A percentile compares a stretch with the other conserved stretches of the same genome.
phyloP scores from a whole-genome alignment of 2,797 vertebrate genomes.

The Discoglossus pictus region DNA sequence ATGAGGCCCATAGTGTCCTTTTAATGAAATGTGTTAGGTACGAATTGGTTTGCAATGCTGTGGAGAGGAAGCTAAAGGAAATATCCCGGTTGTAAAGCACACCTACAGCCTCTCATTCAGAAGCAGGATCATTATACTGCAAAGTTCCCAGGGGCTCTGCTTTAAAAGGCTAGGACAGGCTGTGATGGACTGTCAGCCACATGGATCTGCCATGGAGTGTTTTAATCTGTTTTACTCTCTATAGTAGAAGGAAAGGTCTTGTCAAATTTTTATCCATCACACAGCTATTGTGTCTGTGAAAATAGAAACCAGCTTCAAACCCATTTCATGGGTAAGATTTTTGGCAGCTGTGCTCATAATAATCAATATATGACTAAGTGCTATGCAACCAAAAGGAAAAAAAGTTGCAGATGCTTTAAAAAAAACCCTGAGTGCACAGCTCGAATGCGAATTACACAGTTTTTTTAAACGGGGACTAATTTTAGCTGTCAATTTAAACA shows the following conservation, averaged over 20 bases:
- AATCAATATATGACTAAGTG: constrained; percentile 7
- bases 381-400: neutral
- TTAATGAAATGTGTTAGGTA: too few relatives aligned
- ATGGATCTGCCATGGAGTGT: constrained; percentile 10
- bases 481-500: constrained; percentile 41
- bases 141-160: constrained; percentile 8
- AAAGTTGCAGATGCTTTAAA: neutral
- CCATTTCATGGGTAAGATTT: constrained; percentile 5
- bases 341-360: constrained; percentile 13
- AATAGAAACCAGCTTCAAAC: constrained; percentile 11
- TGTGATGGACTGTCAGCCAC: constrained; percentile 6
- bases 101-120: too few relatives aligned
- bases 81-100: too few relatives aligned
- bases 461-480: constrained; percentile 24
- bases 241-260: constrained; percentile 11
- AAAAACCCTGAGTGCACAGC: neutral
- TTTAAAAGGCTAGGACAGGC: constrained; percentile 10
- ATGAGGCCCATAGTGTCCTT: too few relatives aligned
- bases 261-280: constrained; percentile 16
- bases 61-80: neutral
- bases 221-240: constrained; percentile 11
- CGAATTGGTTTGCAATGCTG: neutral
- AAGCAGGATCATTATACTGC: constrained; percentile 2
- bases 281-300: constrained; percentile 1
- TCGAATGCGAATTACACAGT: neutral